Conservation (phyloP, 2,888 invertebrate genomes). For the Rutpela maculata region DNA sequence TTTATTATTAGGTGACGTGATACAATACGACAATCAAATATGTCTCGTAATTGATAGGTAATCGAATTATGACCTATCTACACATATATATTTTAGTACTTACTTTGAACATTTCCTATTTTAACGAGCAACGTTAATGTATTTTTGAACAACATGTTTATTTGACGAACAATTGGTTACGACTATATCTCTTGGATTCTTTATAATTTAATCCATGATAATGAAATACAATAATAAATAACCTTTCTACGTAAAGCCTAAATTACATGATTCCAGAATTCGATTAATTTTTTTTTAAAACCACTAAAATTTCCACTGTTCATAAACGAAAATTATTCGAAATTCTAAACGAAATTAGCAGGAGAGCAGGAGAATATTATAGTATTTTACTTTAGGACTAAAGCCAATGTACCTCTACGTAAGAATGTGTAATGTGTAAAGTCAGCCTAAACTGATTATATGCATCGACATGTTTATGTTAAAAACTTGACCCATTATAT, state of each 20-base stretch:
- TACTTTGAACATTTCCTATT: constrained; percentile 51
- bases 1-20: too few species aligned
- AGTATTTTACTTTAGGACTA: neutral
- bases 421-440: neutral
- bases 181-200: neutral
- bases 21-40: too few species aligned
- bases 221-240: constrained; percentile 21
- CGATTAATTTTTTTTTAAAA: neutral
- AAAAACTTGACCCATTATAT: neutral
- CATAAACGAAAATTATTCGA: neutral
- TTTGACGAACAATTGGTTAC: constrained; percentile 16
- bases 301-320: neutral
- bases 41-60: neutral
- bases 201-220: constrained; percentile 31
- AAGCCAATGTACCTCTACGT: neutral
- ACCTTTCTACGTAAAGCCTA: constrained; percentile 2
- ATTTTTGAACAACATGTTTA: constrained; percentile 55
- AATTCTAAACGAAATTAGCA: too few species aligned
- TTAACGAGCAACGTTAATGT: constrained; percentile 46
- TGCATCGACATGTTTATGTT: neutral
- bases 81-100: constrained; percentile 41
- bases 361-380: neutral
- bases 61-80: neutral
- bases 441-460: neutral
- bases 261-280: neutral